phyloP scores from a whole-genome alignment of 2,797 vertebrate species.

The Sebastes hubbsi region DNA sequence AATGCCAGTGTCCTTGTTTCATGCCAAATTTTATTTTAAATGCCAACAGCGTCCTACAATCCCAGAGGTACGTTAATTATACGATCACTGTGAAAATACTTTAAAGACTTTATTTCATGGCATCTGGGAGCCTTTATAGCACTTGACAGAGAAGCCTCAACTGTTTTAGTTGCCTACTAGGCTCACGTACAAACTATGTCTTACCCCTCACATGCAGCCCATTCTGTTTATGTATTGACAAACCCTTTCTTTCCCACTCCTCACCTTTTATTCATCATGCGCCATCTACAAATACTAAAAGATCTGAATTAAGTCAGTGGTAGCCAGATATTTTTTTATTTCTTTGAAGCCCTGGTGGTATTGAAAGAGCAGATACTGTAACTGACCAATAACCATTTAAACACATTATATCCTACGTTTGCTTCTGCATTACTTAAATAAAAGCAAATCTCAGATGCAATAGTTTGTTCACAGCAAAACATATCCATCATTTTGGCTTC shows the following conservation, averaged over 20 bases:
- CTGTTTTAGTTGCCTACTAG: not conserved
- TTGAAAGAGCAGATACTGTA: not conserved
- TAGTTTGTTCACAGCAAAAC: not conserved
- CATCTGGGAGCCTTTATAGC: not conserved
- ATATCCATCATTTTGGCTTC: not conserved
- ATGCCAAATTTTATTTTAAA: slow-evolving; percentile 11
- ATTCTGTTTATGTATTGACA: not conserved
- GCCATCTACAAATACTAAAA: not conserved
- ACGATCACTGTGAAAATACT: not conserved
- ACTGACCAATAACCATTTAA: not conserved
- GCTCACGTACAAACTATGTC: not conserved
- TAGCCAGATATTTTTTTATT: not conserved
- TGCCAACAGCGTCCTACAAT: not conserved
- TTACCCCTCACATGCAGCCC: not conserved
- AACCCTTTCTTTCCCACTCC: not conserved
- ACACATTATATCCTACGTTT: not conserved
- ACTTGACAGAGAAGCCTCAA: not conserved
- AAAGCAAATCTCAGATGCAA: not conserved
- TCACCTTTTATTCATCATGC: not conserved
- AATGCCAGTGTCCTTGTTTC: not conserved
- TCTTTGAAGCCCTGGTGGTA: not conserved
- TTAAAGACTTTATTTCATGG: not conserved
- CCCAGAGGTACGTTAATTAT: not conserved
- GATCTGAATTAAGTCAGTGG: not conserved
- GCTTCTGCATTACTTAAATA: not conserved